A percentile compares a stretch with the other conserved stretches of the same genome.
These are phyloP conservation scores for Lates japonicus DNA, from an alignment of 2,797 vertebrate genomes.

Conservation along the genomic window DNA sequence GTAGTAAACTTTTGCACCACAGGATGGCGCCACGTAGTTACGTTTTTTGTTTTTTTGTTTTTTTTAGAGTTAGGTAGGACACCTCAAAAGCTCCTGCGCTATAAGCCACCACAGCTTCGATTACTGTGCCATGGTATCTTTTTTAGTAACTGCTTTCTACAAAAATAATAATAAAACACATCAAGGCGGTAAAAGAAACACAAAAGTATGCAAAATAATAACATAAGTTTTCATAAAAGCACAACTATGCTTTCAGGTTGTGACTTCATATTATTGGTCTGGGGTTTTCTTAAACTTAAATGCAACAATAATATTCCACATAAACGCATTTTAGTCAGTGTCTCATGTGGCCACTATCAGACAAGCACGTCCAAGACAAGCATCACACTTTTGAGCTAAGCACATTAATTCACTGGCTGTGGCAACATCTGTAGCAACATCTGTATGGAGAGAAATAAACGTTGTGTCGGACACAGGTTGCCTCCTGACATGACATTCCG, in stretches of 20 bases:
- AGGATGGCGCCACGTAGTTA: conserved; percentile 62
- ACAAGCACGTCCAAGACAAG: neutral
- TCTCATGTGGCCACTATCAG: too few species aligned
- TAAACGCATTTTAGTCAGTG: neutral
- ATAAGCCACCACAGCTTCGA: neutral
- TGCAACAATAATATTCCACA: neutral
- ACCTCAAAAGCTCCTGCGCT: neutral
- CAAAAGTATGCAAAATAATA: neutral
- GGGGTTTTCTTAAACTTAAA: neutral
- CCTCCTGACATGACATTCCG: conserved; percentile 52
- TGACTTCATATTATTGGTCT: neutral
- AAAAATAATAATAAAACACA: neutral
- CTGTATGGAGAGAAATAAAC: conserved; percentile 4
- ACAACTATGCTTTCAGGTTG: neutral
- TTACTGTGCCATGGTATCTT: neutral
- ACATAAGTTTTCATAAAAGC: neutral
- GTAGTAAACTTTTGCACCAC: conserved; percentile 44
- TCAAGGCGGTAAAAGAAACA: neutral
- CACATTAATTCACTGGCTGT: neutral
- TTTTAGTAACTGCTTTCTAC: neutral
- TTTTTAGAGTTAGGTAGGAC: neutral
- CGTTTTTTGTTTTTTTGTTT: neutral
- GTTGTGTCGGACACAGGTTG: conserved; percentile 36
- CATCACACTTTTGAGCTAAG: neutral
- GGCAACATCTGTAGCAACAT: conserved; percentile 19